These are phyloP conservation scores for Scelioninae gen. 2 DNA, from an alignment of 2,888 invertebrate species.

Conservation along the genomic window DNA sequence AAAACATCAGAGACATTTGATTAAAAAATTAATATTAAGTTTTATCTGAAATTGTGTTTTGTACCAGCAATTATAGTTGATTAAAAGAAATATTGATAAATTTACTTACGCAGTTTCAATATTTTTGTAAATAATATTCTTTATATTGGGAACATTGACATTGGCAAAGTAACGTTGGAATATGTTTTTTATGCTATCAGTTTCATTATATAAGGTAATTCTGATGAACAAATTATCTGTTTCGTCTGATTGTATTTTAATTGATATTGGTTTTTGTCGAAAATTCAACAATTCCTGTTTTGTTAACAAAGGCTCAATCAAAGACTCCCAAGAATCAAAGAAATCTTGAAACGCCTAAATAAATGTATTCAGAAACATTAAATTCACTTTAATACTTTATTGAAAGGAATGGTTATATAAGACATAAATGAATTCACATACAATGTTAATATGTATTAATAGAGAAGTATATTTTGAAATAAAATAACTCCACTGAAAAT, in stretches of 20 bases:
- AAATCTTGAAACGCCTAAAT: conserved; percentile 36
- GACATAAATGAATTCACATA: too few relatives aligned
- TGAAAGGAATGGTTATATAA: too few relatives aligned
- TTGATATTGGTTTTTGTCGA: conserved; percentile 25
- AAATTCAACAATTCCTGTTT: conserved; percentile 22
- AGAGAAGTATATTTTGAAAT: too few relatives aligned
- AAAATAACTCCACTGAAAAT: too few relatives aligned
- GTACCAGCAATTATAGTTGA: too few relatives aligned
- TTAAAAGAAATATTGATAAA: conserved; percentile 2
- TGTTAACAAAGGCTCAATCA: conserved; percentile 34
- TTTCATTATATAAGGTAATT: conserved; percentile 43
- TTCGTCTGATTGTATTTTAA: conserved; percentile 24
- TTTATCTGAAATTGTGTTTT: too few relatives aligned
- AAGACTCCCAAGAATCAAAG: conserved; percentile 37
- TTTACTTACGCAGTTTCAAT: conserved; percentile 34
- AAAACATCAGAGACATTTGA: too few relatives aligned
- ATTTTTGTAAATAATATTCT: conserved; percentile 30
- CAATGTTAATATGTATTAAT: too few relatives aligned
- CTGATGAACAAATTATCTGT: conserved; percentile 7
- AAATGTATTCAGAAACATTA: conserved; percentile 1
- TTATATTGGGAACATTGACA: conserved; percentile 16
- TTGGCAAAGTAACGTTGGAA: conserved; percentile 34
- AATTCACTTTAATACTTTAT: neutral
- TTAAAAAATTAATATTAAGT: too few relatives aligned
- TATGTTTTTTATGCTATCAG: conserved; percentile 23